These are phyloP conservation scores for Athripsodes cinereus DNA, from an alignment of 2,888 invertebrate genomes.

Conservation along the genomic window DNA sequence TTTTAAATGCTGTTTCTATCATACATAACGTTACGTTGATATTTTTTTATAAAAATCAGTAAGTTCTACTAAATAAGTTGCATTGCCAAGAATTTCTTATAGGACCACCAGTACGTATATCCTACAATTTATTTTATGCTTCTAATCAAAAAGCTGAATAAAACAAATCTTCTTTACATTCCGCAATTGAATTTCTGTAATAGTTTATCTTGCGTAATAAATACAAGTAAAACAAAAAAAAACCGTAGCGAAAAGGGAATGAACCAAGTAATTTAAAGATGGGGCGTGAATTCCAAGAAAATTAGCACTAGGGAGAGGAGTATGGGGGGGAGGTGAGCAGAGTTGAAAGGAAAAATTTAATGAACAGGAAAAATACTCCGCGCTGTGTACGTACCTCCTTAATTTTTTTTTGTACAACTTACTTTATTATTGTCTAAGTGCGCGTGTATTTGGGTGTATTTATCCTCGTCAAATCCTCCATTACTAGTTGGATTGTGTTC, in stretches of 20 bases:
- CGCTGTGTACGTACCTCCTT: too few relatives aligned
- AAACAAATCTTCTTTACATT: too few relatives aligned
- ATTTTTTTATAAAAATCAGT: too few relatives aligned
- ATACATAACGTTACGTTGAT: too few relatives aligned
- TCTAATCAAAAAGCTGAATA: too few relatives aligned
- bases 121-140: background rate
- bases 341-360: constrained; percentile 53
- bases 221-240: background rate
- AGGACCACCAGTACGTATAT: background rate
- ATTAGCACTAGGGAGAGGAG: constrained; percentile 55
- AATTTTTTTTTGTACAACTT: constrained; percentile 11
- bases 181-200: background rate
- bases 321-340: too few relatives aligned
- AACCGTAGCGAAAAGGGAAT: background rate
- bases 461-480: constrained; percentile 55
- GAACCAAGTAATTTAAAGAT: constrained; percentile 30
- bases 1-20: background rate
- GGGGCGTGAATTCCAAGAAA: constrained; percentile 56
- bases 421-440: constrained; percentile 25
- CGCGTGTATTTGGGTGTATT: constrained; percentile 54
- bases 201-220: background rate
- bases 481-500: too few relatives aligned
- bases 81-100: background rate
- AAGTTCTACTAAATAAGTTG: too few relatives aligned
- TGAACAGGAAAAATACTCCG: constrained; percentile 53